These are phyloP conservation scores for Oligia latruncula DNA, from an alignment of 2,888 invertebrate genomes.

Conservation along the genomic window DNA sequence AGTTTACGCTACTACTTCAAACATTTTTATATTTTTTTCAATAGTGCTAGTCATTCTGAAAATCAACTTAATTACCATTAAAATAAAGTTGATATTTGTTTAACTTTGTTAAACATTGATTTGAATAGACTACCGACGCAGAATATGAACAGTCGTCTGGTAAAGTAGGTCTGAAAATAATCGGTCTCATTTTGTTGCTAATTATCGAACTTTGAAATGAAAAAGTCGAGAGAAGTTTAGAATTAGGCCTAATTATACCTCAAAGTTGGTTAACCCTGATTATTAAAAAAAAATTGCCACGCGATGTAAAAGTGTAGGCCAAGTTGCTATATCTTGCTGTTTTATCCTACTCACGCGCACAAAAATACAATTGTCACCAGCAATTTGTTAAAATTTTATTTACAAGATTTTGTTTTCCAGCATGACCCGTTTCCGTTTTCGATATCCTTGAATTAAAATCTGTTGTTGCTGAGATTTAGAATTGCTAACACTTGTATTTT, in stretches of 20 bases:
- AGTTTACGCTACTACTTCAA: no score
- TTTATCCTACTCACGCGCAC: not conserved
- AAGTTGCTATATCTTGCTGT: not conserved
- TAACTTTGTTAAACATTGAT: no score
- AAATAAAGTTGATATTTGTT: no score
- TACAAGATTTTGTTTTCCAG: not conserved
- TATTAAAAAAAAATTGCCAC: not conserved
- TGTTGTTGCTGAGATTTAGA: conserved; percentile 15
- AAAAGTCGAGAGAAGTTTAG: no score
- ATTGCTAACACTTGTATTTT: conserved; percentile 4
- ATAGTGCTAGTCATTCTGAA: no score
- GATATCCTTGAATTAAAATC: conserved; percentile 25
- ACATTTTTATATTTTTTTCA: no score
- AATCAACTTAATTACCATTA: no score
- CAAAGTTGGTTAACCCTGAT: not conserved
- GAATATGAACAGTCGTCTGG: not conserved
- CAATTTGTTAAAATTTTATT: not conserved
- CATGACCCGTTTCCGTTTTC: conserved; percentile 9
- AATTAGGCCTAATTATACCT: no score
- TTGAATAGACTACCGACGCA: no score
- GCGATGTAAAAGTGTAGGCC: not conserved
- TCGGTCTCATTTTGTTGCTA: not conserved
- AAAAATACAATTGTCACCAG: conserved; percentile 10
- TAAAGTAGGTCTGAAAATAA: not conserved
- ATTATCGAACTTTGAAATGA: not conserved